These are phyloP conservation scores for Drosophila hamatofila DNA, from an alignment of 2,888 invertebrate species.

Conservation along the genomic window DNA sequence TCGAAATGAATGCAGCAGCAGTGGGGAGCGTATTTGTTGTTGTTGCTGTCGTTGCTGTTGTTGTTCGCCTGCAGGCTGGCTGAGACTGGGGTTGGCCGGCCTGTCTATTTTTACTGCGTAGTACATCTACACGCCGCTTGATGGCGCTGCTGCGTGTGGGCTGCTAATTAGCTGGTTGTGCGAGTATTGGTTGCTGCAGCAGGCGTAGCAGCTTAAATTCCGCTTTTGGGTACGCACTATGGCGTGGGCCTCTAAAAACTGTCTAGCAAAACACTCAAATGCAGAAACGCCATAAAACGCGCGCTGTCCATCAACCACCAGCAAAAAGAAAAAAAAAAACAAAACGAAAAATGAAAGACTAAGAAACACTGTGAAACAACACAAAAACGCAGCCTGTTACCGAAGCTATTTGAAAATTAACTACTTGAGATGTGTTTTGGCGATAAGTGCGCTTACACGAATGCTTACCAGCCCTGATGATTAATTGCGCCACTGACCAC, in stretches of 20 bases:
- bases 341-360: background rate
- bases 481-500: slow-evolving; percentile 63
- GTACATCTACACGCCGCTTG: slow-evolving; percentile 64
- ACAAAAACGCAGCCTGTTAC: slow-evolving; percentile 65
- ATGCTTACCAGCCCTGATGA: slow-evolving; percentile 77
- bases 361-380: slow-evolving; percentile 11
- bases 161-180: slow-evolving; percentile 53
- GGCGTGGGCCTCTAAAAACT: slow-evolving; percentile 52
- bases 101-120: slow-evolving; percentile 45
- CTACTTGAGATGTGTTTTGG: slow-evolving; percentile 77
- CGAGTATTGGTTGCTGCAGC: slow-evolving; percentile 7
- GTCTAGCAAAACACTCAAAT: slow-evolving; percentile 63
- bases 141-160: slow-evolving; percentile 54
- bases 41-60: slow-evolving; percentile 29
- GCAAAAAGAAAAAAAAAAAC: slow-evolving; percentile 20
- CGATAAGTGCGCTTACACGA: slow-evolving; percentile 78
- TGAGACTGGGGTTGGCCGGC: slow-evolving; percentile 42
- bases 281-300: slow-evolving; percentile 38
- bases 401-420: slow-evolving; percentile 75
- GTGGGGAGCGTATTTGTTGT: slow-evolving; percentile 37
- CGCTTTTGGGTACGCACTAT: slow-evolving; percentile 25
- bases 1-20: slow-evolving; percentile 60
- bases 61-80: slow-evolving; percentile 46
- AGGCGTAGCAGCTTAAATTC: slow-evolving; percentile 24
- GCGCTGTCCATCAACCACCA: slow-evolving; percentile 64